Evolutionary conservation across 2,888 invertebrate genomes (phyloP).

Genomic region (Rhingia rostrata): DNA sequence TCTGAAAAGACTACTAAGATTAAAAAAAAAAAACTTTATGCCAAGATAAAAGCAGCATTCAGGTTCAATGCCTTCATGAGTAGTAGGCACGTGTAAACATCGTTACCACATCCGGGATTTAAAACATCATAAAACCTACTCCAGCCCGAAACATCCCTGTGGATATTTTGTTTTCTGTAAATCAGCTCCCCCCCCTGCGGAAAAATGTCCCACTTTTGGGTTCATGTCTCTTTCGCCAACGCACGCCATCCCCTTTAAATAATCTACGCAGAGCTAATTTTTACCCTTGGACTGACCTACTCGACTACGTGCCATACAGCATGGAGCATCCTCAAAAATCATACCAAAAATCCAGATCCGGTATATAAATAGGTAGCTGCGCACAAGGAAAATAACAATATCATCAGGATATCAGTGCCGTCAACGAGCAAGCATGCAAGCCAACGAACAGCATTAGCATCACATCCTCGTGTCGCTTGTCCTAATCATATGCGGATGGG

Average conservation of each 20-base stretch:
- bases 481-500: conserved; percentile 41
- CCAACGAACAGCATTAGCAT: conserved; percentile 6
- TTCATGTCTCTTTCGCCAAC: conserved; percentile 20
- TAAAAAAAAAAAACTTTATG: background rate
- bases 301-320: conserved; percentile 13
- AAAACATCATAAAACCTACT: conserved; percentile 10
- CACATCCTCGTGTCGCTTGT: conserved; percentile 6
- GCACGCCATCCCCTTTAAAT: conserved; percentile 2
- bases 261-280: conserved; percentile 46
- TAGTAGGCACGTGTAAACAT: conserved; percentile 46
- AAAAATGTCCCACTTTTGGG: background rate
- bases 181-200: background rate
- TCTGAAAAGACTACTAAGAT: background rate
- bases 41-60: conserved; percentile 12
- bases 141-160: background rate
- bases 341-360: conserved; percentile 19
- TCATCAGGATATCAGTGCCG: conserved; percentile 32
- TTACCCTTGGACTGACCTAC: conserved; percentile 73
- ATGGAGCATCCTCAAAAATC: conserved; percentile 38
- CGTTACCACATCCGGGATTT: conserved; percentile 21
- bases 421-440: conserved; percentile 35
- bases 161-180: too few species aligned
- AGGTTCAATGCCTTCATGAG: conserved; percentile 49
- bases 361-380: conserved; percentile 52
- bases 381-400: conserved; percentile 59